These are phyloP conservation scores for Marasmarcha lunaedactyla DNA, from an alignment of 2,888 invertebrate species.

Conservation along the genomic window DNA sequence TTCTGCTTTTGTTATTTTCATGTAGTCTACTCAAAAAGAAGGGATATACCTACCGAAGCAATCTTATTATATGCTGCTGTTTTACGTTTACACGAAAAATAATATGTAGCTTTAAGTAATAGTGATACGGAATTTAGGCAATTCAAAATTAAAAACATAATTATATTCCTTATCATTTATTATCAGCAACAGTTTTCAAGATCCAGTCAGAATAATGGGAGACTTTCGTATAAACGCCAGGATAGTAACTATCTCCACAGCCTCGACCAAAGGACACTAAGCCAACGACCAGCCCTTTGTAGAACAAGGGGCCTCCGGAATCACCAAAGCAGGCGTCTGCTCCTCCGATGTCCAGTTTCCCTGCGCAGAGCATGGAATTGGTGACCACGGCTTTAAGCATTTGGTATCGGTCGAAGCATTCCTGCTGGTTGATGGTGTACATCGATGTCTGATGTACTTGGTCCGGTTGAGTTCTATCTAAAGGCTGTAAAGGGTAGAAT, in stretches of 20 bases:
- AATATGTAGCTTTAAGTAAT: too few species aligned
- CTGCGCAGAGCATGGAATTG: conserved; percentile 55
- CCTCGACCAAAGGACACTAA: conserved; percentile 55
- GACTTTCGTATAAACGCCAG: conserved; percentile 57
- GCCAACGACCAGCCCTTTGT: conserved; percentile 52
- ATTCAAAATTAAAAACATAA: conserved; percentile 13
- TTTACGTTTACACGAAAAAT: too few species aligned
- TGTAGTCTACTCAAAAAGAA: too few species aligned
- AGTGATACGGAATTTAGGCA: too few species aligned
- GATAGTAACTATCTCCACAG: conserved; percentile 49
- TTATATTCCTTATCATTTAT: conserved; percentile 13
- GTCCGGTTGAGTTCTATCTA: conserved; percentile 44
- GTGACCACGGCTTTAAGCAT: conserved; percentile 40
- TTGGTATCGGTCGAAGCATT: conserved; percentile 38
- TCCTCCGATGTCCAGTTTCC: conserved; percentile 40
- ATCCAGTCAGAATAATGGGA: conserved; percentile 55
- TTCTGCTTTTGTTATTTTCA: too few species aligned
- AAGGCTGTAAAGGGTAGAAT: conserved; percentile 37
- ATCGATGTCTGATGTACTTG: conserved; percentile 43
- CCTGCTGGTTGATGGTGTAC: conserved; percentile 32
- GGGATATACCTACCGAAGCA: too few species aligned
- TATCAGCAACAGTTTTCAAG: conserved; percentile 33
- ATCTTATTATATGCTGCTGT: too few species aligned
- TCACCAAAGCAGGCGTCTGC: conserved; percentile 58
- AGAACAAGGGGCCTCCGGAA: conserved; percentile 54